These are phyloP conservation scores for Ammospiza caudacuta DNA, from an alignment of 2,113 vertebrate genomes.

Conservation along the genomic window DNA sequence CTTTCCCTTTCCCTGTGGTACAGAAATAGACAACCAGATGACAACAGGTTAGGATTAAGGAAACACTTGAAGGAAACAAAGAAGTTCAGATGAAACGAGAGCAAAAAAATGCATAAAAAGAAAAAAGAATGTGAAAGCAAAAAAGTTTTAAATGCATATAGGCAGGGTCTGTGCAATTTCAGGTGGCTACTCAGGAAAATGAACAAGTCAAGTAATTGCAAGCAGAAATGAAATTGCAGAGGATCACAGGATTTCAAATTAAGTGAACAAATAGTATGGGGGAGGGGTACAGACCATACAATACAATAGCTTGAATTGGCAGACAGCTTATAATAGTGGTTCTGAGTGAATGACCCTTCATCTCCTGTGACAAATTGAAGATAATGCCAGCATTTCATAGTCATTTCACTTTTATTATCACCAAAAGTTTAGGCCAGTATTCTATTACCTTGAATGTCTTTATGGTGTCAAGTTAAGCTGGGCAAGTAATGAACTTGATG, in stretches of 20 bases:
- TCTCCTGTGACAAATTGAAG: constrained; percentile 40
- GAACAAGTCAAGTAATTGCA: constrained; percentile 23
- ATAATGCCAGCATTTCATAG: constrained; percentile 34
- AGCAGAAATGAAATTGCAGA: constrained; percentile 21
- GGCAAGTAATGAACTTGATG: background rate
- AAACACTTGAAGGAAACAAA: background rate
- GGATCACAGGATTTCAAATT: constrained; percentile 35
- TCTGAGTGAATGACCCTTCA: constrained; percentile 28
- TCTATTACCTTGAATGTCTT: background rate
- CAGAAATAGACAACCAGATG: background rate
- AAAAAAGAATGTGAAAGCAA: background rate
- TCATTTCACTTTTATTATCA: constrained; percentile 29
- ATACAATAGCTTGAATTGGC: background rate
- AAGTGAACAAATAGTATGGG: constrained; percentile 1
- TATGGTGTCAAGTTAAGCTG: background rate
- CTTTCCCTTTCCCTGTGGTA: background rate
- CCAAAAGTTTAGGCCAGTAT: constrained; percentile 23
- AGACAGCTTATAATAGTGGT: background rate
- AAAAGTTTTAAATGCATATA: background rate
- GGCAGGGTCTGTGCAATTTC: background rate
- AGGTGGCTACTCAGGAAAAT: background rate
- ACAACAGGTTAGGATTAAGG: background rate
- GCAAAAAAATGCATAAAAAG: background rate
- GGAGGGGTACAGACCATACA: background rate
- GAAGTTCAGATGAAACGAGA: background rate